A percentile compares a stretch with the other conserved stretches of the same genome.
Evolutionary conservation across 2,797 vertebrate genomes (phyloP).

Genomic region (Vireo griseus): DNA sequence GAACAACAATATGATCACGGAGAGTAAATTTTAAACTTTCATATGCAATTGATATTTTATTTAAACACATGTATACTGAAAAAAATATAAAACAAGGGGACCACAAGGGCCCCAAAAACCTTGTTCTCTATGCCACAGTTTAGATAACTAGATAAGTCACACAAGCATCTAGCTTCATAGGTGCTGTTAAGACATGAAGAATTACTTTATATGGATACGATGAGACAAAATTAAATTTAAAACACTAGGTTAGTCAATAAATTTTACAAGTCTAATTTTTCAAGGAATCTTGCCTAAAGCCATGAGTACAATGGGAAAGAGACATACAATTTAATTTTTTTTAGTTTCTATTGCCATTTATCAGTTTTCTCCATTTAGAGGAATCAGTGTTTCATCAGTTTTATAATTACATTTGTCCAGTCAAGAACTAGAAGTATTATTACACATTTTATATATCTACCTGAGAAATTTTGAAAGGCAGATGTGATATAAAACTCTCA

Average conservation of each 20-base stretch:
- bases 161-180: background rate
- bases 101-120: background rate
- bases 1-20: background rate
- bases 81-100: background rate
- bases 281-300: background rate
- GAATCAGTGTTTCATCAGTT: background rate
- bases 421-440: background rate
- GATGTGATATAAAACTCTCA: background rate
- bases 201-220: background rate
- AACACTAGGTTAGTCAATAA: background rate
- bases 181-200: background rate
- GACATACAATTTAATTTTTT: background rate
- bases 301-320: background rate
- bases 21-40: background rate
- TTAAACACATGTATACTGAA: background rate
- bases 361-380: background rate
- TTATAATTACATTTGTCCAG: background rate
- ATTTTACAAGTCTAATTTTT: background rate
- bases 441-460: background rate
- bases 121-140: background rate
- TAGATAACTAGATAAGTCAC: background rate
- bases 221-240: slow-evolving; percentile 23
- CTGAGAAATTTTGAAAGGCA: background rate
- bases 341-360: background rate
- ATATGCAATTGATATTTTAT: background rate